Conservation (phyloP, 2,888 invertebrate species). For the Platycnemis pennipes region DNA sequence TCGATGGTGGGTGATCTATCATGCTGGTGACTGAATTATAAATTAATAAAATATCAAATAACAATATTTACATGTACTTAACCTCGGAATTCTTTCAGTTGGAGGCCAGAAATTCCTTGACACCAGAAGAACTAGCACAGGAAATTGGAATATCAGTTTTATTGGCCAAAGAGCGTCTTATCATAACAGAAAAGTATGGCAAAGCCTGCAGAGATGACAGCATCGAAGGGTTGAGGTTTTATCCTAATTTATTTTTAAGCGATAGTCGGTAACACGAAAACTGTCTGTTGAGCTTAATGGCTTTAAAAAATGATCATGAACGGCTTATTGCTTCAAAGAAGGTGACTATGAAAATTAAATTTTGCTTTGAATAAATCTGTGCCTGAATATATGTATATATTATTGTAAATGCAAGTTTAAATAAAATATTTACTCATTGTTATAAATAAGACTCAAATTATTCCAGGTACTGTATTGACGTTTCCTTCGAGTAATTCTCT, state of each 20-base stretch:
- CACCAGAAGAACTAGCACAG: conserved; percentile 93
- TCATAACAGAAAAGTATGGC: conserved; percentile 92
- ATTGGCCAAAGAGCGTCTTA: conserved; percentile 93
- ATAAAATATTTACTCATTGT: not conserved
- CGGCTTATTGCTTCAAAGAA: not conserved
- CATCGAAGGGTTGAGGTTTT: conserved; percentile 96
- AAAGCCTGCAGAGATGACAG: conserved; percentile 96
- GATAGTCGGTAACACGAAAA: conserved; percentile 74
- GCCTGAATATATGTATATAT: not conserved
- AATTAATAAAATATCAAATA: not conserved
- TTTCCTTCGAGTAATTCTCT: not conserved
- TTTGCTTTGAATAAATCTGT: not conserved
- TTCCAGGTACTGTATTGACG: not conserved
- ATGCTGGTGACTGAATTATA: not conserved
- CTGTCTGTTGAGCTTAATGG: not conserved
- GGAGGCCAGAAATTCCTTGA: conserved; percentile 84
- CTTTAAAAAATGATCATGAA: not conserved
- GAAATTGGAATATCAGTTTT: conserved; percentile 91
- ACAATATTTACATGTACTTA: no score
- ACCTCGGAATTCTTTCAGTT: conserved; percentile 78
- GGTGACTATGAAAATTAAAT: not conserved
- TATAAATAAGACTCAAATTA: not conserved
- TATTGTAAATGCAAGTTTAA: not conserved
- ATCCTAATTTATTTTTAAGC: conserved; percentile 91
- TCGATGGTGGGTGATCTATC: conserved; percentile 79